Evolutionary conservation across 2,888 invertebrate genomes (phyloP).

Genomic region (Chrysomela aeneicollis): DNA sequence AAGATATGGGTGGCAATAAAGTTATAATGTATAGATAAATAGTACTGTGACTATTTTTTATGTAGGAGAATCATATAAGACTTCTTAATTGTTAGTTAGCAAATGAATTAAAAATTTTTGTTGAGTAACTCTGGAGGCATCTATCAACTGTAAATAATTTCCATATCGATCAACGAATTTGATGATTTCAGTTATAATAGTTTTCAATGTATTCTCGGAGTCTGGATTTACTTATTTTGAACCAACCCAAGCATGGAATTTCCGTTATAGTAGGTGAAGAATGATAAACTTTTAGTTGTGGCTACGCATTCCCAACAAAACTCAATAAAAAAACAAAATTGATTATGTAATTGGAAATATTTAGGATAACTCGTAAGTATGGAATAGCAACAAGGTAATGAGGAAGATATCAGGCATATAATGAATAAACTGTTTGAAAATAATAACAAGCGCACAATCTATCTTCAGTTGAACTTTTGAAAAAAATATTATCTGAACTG

Average conservation of each 20-base stretch:
- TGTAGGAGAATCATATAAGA: constrained; percentile 4
- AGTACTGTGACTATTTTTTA: constrained; percentile 4
- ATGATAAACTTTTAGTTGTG: too few species aligned
- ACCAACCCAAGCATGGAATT: neutral
- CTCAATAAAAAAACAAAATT: too few species aligned
- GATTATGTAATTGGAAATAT: too few species aligned
- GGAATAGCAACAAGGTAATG: too few species aligned
- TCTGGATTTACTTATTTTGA: neutral
- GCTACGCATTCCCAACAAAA: too few species aligned
- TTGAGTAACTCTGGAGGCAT: neutral
- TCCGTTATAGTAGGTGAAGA: neutral
- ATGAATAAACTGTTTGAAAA: too few species aligned
- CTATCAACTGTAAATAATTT: neutral
- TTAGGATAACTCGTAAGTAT: too few species aligned
- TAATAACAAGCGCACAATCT: too few species aligned
- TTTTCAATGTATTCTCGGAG: neutral
- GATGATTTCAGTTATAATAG: neutral
- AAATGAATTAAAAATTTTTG: neutral
- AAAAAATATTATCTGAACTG: too few species aligned
- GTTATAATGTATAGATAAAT: neutral
- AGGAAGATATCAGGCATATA: too few species aligned
- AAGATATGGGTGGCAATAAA: neutral
- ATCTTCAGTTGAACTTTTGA: too few species aligned
- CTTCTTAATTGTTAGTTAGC: neutral
- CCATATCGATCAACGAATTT: neutral